Base-by-base conservation (phyloP, 1,140 invertebrate species). In the Ceratina australensis region DNA sequence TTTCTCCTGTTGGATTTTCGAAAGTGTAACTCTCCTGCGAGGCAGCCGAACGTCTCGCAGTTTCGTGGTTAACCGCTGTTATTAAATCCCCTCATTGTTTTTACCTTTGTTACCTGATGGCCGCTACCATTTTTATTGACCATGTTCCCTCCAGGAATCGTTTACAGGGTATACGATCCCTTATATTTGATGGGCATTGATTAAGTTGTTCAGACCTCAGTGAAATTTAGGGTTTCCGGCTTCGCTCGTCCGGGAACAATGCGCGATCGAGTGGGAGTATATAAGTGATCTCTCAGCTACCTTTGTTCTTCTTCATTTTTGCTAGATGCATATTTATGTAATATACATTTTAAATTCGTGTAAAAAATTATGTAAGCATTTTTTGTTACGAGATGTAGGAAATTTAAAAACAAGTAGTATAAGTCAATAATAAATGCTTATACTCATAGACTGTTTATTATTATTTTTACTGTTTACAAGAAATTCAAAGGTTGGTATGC, bases 11-110 rank as follows among this genome's bases (percentile, higher is more conserved):
- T 63, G 0, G 49, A 67, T 52, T 16, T 54, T 20, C 50, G 49
- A 54, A 15, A 28, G 52, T 42, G 33, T 42, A 42, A 42, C 33
- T 42, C 33, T 42, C 49, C 16, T 66, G 16, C 52, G n/a, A 18
- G 3, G 47, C 18, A 3, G 5, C 4, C 16, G 28, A 16, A 49
- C 49, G 8, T 24, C 20, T 56, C 50, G 61, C 50, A 42, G 50
- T 66, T 60, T 52, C 66, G 74, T 22, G 74, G 74, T 33, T 71
- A 71, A 76, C 74, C 64, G 57, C 26, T 64, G 61, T 87, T 87
- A 87, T 87, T 87, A 88, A 88, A 88, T 87, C 83, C 85, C 84
- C 85, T 86, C 80, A 87, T 83, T 81, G 82, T 85, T 83, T 84
- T 81, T 80, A 65, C 79, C 61, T 56, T 52, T 65, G 50, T 42